Base-by-base conservation (phyloP, 2,888 invertebrate species). In the Hypomecis atomaria region DNA sequence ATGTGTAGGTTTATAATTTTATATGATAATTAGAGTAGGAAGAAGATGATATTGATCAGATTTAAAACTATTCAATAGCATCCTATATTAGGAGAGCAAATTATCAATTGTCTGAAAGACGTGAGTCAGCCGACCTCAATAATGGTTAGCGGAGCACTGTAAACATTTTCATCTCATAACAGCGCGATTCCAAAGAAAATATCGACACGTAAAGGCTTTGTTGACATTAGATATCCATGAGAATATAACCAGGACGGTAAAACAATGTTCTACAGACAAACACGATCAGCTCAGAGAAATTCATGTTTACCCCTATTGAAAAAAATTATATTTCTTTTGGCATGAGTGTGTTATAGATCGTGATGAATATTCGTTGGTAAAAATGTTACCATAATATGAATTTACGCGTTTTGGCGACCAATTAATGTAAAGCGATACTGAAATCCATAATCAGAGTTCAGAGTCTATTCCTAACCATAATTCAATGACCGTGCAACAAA, bases 151-250 rank as follows among this genome's bases (percentile, higher is more conserved):
- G n/a, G 7, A 44, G 23, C 49, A 54, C n/a, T 59, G 57, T 62
- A 37, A 50, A 65, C n/a, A 62, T 55, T 59, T 53, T 64, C 66
- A 58, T 63, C 44, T 33, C 33, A 44, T 34, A 63, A 59, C 56
- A 49, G 40, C 50, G 38, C 59, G 40, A 38, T 38, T 62, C 54
- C 34, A 23, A 33, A 50, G 37, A 53, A 13, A 54, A 57, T 38
- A 53, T 53, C 59, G 57, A 60, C 40, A 49, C 44, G 43, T 43
- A 53, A 44, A 37, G 37, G n/a, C 50, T 59, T 65, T 63, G 62
- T 67, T 59, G 66, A 49, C 66, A 65, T 40, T n/a, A 13, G 66
- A 69, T 67, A 58, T 10, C 53, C 53, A 56, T 55, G 47, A 23
- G 56, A 66, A 49, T 55, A 13, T 42, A 34, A n/a, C 4, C 9